Percentiles rank a stretch among this genome's conserved stretches.
These are phyloP conservation scores for Neodontobutis hainanensis DNA, from an alignment of 2,113 vertebrate species.

Conservation along the genomic window DNA sequence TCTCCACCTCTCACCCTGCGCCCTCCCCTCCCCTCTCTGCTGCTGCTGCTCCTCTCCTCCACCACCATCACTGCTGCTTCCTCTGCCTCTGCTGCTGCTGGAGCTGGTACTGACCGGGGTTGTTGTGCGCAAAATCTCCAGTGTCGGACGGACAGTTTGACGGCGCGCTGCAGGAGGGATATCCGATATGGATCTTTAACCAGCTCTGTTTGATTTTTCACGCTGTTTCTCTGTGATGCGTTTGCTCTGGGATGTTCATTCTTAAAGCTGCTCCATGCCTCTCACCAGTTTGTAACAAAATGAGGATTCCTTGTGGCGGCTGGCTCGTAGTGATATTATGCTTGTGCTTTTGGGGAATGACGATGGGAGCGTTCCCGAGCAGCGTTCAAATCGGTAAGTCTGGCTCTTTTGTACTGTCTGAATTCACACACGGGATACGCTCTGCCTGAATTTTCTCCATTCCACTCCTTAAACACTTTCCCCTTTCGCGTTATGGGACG, in stretches of 20 bases:
- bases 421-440: constrained; percentile 8
- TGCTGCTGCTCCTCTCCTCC: constrained; percentile 65
- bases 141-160: constrained; percentile 82
- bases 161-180: constrained; percentile 85
- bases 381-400: constrained; percentile 96
- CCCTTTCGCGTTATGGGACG: constrained; percentile 1
- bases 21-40: constrained; percentile 21
- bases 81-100: constrained; percentile 49
- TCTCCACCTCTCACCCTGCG: background rate
- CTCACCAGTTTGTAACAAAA: constrained; percentile 88
- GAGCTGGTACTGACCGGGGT: constrained; percentile 12
- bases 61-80: background rate
- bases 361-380: constrained; percentile 97
- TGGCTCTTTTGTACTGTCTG: constrained; percentile 1
- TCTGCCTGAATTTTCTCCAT: background rate
- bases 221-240: constrained; percentile 6
- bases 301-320: constrained; percentile 92
- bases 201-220: constrained; percentile 23
- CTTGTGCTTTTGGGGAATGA: constrained; percentile 90
- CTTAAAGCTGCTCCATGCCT: constrained; percentile 84
- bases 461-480: background rate
- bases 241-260: constrained; percentile 53
- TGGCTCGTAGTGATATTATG: constrained; percentile 89
- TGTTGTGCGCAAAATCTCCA: constrained; percentile 82
- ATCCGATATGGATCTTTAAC: constrained; percentile 80